Evolutionary conservation across 2,113 vertebrate genomes (phyloP), one percentile per base, ranked within the genome.

Genomic region (Gopherus flavomarginatus): DNA sequence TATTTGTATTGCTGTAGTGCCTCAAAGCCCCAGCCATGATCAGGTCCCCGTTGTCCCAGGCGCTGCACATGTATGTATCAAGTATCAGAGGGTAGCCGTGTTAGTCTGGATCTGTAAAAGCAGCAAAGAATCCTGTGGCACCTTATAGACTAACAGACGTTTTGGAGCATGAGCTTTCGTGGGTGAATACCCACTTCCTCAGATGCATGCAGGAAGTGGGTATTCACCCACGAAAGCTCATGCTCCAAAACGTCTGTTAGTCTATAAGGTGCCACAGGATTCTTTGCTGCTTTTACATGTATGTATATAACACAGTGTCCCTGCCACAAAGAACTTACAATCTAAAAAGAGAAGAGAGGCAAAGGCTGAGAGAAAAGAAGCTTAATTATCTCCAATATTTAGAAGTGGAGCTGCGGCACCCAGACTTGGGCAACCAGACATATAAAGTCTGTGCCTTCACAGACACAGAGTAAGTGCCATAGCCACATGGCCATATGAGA

Each of bases 371-470:
- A 86, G 17, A 26, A 0, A 26, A 3, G 4, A 31, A 47, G 1
- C 0, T 3, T 1, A 11, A 6, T 42, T 44, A 86, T 29, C 1
- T 2, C 31, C 6, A 2, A 11, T 35, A 35, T 38, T 85, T 83
- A 90, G 22, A 87, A 86, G 8, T 3, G 1, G 1, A 83, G 11
- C 16, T 86, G 26, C 26, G 21, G 4, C 3, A 83, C 13, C 56
- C 19, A n/a, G 2, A 65, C 2, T 59, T 69, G 38, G 0, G 5
- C 38, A 42, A 1, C 79, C 84, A 65, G 7, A 72, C 29, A 78
- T 5, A 78, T 56, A 49, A 52, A 44, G 11, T 52, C 14, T 14
- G 21, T 90, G 9, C 49, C 49, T 50, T 50, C 50, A 16, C 4
- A 50, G 69, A 12, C n/a, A 19, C 35, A 75, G 19, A 11, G 10